Conservation (phyloP, 1,140 invertebrate genomes). For the Trinorchestia longiramus region DNA sequence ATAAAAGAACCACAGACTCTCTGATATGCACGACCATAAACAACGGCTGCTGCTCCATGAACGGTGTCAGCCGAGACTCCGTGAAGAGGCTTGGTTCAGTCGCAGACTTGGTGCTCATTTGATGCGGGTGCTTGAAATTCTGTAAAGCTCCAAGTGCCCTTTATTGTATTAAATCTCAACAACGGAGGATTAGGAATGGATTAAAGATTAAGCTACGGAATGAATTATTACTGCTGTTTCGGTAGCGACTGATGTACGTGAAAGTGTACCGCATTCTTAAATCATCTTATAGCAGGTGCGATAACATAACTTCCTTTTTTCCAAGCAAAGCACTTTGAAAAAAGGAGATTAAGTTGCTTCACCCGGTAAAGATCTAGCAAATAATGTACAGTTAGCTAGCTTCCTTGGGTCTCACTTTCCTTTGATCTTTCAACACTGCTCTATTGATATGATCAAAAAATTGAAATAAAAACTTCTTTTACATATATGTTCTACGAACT, state of each 20-base stretch:
- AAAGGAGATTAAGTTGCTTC: no score
- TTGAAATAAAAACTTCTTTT: no score
- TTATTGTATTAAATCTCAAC: not conserved
- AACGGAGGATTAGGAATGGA: not conserved
- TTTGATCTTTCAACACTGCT: not conserved
- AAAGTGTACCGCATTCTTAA: no score
- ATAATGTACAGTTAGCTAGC: not conserved
- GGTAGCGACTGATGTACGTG: not conserved
- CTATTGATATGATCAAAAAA: not conserved
- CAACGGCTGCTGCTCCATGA: not conserved
- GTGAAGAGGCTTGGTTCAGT: not conserved
- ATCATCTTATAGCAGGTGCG: no score
- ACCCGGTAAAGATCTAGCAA: no score
- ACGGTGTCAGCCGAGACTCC: not conserved
- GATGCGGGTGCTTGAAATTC: not conserved
- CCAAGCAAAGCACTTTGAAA: no score
- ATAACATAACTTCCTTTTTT: no score
- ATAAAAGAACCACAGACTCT: constrained; percentile 46
- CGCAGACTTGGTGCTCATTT: not conserved
- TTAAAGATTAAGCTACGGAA: not conserved
- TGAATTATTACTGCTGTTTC: not conserved
- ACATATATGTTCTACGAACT: no score
- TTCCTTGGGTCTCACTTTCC: not conserved
- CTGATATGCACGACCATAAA: constrained; percentile 42
- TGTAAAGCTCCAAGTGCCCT: not conserved